phyloP scores from a whole-genome alignment of 2,113 vertebrate species.

The Python bivittatus region DNA sequence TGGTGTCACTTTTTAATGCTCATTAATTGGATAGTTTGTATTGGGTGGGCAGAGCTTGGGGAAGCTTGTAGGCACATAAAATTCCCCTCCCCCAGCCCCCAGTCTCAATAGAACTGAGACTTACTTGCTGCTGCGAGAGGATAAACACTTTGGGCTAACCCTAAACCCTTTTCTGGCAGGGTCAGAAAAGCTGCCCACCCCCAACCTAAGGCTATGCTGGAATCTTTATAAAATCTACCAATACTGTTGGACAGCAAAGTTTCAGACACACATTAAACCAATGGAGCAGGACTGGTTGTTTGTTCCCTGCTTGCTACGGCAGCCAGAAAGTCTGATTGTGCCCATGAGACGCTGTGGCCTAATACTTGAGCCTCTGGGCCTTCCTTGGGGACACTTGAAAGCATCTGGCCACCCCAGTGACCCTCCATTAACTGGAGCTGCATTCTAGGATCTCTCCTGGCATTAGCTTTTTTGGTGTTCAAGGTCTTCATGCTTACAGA shows the following conservation, averaged over 20 bases:
- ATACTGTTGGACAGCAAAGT: neutral
- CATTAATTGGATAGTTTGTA: too few species aligned
- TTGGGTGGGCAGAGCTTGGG: too few species aligned
- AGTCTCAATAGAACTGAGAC: neutral
- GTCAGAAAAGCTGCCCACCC: neutral
- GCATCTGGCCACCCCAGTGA: neutral
- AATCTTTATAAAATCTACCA: neutral
- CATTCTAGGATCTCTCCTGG: neutral
- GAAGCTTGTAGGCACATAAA: neutral
- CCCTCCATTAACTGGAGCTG: neutral
- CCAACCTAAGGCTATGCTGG: neutral
- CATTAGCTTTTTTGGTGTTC: neutral
- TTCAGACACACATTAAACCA: neutral
- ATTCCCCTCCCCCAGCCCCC: neutral
- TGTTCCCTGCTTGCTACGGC: neutral
- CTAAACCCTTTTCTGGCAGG: neutral
- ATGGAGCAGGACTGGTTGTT: neutral
- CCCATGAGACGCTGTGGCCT: neutral
- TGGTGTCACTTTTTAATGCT: too few species aligned
- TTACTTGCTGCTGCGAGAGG: neutral
- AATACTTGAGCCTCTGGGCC: neutral
- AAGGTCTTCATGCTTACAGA: slow-evolving; percentile 81
- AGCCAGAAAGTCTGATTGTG: neutral
- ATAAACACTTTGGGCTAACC: neutral
- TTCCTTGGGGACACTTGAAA: too few species aligned